Percentiles rank a stretch among this genome's conserved stretches.
These are phyloP conservation scores for Drosophila greeni DNA, from an alignment of 2,888 invertebrate species.

Conservation along the genomic window DNA sequence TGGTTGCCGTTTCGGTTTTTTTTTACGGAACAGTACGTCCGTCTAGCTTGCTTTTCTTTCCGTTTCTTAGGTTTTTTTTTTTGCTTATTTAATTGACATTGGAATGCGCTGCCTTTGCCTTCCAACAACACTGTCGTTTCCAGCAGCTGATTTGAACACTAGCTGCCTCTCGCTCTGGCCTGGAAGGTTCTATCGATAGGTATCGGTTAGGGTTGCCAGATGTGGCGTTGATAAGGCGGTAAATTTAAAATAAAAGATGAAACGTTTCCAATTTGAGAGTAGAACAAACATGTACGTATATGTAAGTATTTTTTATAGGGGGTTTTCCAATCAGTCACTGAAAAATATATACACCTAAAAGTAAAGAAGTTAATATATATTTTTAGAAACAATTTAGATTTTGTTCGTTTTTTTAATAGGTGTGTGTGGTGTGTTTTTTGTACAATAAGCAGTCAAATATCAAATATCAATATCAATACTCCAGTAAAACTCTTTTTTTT, in stretches of 20 bases:
- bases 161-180: conserved; percentile 21
- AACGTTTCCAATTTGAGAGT: neutral
- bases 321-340: neutral
- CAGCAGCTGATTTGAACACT: conserved; percentile 28
- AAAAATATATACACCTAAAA: neutral
- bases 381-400: neutral
- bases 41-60: conserved; percentile 10
- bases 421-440: neutral
- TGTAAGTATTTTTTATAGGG: neutral
- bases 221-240: neutral
- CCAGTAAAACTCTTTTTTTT: neutral
- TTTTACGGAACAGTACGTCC: neutral
- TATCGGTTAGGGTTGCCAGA: conserved; percentile 12
- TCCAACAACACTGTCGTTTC: conserved; percentile 27
- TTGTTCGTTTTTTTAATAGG: neutral
- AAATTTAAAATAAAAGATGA: conserved; percentile 3
- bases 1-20: neutral
- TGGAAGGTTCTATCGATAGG: conserved; percentile 25
- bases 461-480: conserved; percentile 1
- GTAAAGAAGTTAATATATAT: neutral
- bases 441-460: conserved; percentile 5
- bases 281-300: neutral
- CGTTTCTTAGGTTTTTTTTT: conserved; percentile 30
- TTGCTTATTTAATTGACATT: conserved; percentile 61
- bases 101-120: conserved; percentile 50